A percentile compares a stretch with the other conserved stretches of the same genome.
Conservation (phyloP, 2,888 invertebrate species). For the Oscheius myriophilus region DNA sequence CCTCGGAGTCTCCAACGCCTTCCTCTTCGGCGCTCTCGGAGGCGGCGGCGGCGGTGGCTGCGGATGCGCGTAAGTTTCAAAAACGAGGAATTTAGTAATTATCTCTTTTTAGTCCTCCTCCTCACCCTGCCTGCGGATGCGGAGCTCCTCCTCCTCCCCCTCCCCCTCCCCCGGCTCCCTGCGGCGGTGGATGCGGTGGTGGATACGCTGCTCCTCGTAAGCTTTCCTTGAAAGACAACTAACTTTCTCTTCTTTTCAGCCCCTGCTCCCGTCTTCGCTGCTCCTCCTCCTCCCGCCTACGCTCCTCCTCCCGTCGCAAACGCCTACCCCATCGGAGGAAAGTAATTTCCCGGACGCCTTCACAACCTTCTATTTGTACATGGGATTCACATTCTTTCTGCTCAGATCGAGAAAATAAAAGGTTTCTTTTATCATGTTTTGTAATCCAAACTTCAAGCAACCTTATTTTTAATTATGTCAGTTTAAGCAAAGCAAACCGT, state of each 20-base stretch:
- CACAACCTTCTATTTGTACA: constrained; percentile 12
- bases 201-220: constrained; percentile 9
- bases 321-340: constrained; percentile 14
- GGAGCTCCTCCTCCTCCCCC: background rate
- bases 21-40: constrained; percentile 10
- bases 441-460: too few species aligned
- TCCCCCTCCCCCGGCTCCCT: constrained; percentile 1
- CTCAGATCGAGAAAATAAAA: constrained; percentile 1
- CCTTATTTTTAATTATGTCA: too few species aligned
- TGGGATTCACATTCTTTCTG: background rate
- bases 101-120: background rate
- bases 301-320: constrained; percentile 4
- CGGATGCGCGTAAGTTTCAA: background rate
- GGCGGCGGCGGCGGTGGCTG: constrained; percentile 15
- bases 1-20: constrained; percentile 7
- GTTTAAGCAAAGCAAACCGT: too few species aligned
- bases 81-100: too few species aligned
- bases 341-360: background rate
- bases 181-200: constrained; percentile 3
- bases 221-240: background rate
- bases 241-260: background rate
- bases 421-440: background rate
- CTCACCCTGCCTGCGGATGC: constrained; percentile 13
- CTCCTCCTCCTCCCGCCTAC: constrained; percentile 10
- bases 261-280: constrained; percentile 4